Base-by-base conservation (phyloP, 2,113 vertebrate genomes). In the Sialia sialis region DNA sequence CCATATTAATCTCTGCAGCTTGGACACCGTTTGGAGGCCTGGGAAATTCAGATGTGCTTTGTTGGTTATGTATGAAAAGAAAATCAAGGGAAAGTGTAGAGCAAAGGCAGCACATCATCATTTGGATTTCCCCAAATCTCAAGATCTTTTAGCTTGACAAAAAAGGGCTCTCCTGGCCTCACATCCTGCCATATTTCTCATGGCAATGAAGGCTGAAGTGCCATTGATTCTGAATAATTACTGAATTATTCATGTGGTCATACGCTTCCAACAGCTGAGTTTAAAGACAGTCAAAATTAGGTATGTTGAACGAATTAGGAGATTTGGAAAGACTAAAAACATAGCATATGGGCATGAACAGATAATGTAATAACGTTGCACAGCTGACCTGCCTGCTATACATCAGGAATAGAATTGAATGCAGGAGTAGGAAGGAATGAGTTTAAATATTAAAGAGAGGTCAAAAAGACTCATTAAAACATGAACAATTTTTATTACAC, bases 401-500 rank as follows among this genome's bases (percentile, higher is more conserved):
- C 13, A 14, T n/a, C 54, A 11, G 30, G 67, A 89, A 72, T 17
- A 68, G 87, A 89, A 68, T 6, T 49, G 46, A 90, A 69, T 14
- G 29, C 36, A 69, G 43, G 32, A 94, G 10, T n/a, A 77, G 63
- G 70, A 82, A 81, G 20, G 54, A 82, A 82, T 34, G 4, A 64
- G 36, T 89, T 94, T 90, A 76, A 91, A 63, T 89, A 84, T 87
- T 87, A 82, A 85, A 93, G 52, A 95, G 29, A 90, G 52, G 67
- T 82, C 55, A 91, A 70, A 90, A 91, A 91, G 59, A 85, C 55
- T 89, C 51, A 56, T 86, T 74, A 85, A 80, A 86, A 91, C 22
- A n/a, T 36, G n/a, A 94, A 85, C 25, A 62, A 34, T 49, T 69
- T 95, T 96, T 95, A 95, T 95, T 93, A 63, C 27, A 83, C 27